Evolutionary conservation across 2,888 invertebrate species (phyloP).

Genomic region (Heliconius ethilla): DNA sequence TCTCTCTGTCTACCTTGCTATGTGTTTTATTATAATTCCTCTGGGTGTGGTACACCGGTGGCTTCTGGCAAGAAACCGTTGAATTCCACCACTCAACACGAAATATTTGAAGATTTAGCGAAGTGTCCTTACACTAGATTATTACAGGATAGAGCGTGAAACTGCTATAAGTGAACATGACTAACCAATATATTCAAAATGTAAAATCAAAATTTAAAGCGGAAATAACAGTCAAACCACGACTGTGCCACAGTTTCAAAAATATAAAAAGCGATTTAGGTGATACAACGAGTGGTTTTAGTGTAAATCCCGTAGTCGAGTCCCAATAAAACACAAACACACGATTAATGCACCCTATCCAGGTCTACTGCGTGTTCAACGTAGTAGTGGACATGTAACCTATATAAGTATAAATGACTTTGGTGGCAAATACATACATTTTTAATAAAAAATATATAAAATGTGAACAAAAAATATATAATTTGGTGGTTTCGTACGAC

Average conservation of each 20-base stretch:
- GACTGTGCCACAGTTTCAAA: constrained; percentile 12
- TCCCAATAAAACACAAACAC: constrained; percentile 8
- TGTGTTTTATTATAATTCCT: too few relatives aligned
- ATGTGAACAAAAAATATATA: too few relatives aligned
- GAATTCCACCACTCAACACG: too few relatives aligned
- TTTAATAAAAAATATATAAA: too few relatives aligned
- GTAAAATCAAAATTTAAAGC: neutral
- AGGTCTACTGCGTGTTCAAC: neutral
- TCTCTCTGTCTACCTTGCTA: too few relatives aligned
- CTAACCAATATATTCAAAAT: neutral
- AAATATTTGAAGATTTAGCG: too few relatives aligned
- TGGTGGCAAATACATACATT: too few relatives aligned
- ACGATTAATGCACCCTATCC: constrained; percentile 13
- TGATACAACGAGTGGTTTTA: constrained; percentile 25
- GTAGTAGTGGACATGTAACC: neutral
- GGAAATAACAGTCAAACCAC: constrained; percentile 5
- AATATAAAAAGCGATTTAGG: constrained; percentile 31
- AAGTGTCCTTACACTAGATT: too few relatives aligned
- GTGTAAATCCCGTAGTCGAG: constrained; percentile 20
- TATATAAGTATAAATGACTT: neutral
- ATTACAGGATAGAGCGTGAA: too few relatives aligned
- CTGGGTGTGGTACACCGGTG: too few relatives aligned
- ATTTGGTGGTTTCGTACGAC: too few relatives aligned
- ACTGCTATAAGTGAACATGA: neutral
- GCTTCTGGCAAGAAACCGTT: too few relatives aligned